Evolutionary conservation across 2,113 vertebrate species (phyloP).

Genomic region (Emydocephalus ijimae): DNA sequence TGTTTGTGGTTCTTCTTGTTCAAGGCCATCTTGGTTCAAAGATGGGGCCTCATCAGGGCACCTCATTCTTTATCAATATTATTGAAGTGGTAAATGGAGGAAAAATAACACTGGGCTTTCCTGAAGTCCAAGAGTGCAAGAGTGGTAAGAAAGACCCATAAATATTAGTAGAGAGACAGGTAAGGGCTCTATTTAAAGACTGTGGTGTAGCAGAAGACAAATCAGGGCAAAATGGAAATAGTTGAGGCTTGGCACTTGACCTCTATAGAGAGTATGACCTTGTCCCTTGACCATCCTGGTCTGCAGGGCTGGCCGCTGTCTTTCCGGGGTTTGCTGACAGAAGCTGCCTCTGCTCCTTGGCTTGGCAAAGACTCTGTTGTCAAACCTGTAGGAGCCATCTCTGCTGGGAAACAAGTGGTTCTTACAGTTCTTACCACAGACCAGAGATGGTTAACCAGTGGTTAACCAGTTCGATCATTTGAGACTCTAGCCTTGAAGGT

Average conservation of each 20-base stretch:
- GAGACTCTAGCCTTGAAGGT: neutral
- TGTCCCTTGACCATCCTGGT: rapidly evolving
- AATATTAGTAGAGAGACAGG: neutral
- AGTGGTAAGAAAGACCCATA: neutral
- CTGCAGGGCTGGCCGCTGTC: constrained; percentile 8
- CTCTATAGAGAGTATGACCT: neutral
- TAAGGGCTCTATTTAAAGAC: neutral
- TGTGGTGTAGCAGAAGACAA: constrained; percentile 29
- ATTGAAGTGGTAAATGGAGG: neutral
- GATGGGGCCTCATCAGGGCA: neutral
- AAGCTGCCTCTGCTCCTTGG: too few species aligned
- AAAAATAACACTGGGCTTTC: neutral
- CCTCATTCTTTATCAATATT: neutral
- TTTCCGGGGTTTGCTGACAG: neutral
- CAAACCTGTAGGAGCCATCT: neutral
- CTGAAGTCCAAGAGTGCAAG: neutral
- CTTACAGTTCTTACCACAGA: neutral
- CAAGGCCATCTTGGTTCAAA: neutral
- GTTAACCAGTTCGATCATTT: neutral
- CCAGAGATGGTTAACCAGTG: neutral
- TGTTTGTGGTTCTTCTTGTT: neutral
- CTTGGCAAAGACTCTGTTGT: neutral
- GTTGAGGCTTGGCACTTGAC: constrained; percentile 46
- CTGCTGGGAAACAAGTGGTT: neutral
- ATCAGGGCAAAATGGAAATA: constrained; percentile 3